Conservation (phyloP, 2,797 vertebrate species). For the Hippocampus kuda region DNA sequence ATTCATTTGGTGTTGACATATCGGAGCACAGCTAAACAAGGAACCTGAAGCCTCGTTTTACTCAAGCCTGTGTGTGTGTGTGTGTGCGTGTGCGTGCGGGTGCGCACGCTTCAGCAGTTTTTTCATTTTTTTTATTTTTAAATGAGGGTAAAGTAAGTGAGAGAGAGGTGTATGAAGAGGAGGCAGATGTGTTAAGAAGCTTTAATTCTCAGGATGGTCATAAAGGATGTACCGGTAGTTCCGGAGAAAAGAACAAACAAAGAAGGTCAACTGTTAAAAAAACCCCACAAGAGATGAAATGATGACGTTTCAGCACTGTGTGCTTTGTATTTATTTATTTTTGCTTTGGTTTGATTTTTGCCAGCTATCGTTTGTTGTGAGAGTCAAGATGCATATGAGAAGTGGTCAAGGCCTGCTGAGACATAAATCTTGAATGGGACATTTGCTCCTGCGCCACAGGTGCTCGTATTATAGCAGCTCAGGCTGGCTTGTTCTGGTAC, state of each 20-base stretch:
- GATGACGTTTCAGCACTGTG: slow-evolving; percentile 58
- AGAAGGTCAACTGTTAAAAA: slow-evolving; percentile 13
- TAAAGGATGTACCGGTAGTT: slow-evolving; percentile 9
- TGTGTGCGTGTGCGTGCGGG: background rate
- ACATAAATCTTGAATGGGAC: slow-evolving; percentile 45
- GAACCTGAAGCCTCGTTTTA: slow-evolving; percentile 48
- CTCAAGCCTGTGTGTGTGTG: slow-evolving; percentile 43
- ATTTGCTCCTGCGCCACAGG: slow-evolving; percentile 1
- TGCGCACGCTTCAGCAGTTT: background rate
- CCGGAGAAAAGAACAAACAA: background rate
- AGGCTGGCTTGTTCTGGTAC: slow-evolving; percentile 2
- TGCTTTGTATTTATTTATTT: slow-evolving; percentile 59
- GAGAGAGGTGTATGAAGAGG: slow-evolving; percentile 1
- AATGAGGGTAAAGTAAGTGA: slow-evolving; percentile 1
- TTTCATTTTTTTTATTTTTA: background rate
- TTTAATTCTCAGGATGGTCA: slow-evolving; percentile 21
- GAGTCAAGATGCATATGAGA: slow-evolving; percentile 15
- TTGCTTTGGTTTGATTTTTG: slow-evolving; percentile 42
- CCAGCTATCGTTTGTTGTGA: slow-evolving; percentile 26
- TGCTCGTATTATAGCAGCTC: background rate
- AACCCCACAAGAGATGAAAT: slow-evolving; percentile 13
- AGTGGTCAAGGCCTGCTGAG: slow-evolving; percentile 55
- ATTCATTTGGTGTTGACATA: slow-evolving; percentile 43
- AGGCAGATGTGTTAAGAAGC: background rate
- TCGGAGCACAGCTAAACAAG: slow-evolving; percentile 36